These are phyloP conservation scores for Poeciliopsis retropinna DNA, from an alignment of 2,113 vertebrate genomes.

Conservation along the genomic window DNA sequence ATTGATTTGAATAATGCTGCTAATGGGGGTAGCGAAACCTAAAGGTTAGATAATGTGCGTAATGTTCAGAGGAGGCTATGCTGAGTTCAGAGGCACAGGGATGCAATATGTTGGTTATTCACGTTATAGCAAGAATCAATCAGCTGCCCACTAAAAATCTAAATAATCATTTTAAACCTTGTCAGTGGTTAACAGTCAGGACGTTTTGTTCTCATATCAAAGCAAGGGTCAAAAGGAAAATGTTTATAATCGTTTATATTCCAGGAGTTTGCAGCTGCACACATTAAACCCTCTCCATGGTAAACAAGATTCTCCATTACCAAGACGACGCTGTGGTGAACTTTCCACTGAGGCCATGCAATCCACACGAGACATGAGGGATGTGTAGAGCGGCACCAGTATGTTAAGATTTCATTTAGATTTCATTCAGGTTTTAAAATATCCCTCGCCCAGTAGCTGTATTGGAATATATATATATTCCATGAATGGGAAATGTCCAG, in stretches of 20 bases:
- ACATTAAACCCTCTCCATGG: conserved; percentile 46
- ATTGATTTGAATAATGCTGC: conserved; percentile 67
- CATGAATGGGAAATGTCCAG: conserved; percentile 68
- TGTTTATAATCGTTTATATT: conserved; percentile 17
- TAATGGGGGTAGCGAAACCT: conserved; percentile 52
- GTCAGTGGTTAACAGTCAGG: not conserved
- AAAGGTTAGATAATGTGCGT: conserved; percentile 47
- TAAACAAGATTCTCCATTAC: conserved; percentile 61
- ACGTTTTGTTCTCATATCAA: conserved; percentile 1
- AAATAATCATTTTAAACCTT: conserved; percentile 4
- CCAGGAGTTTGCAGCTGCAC: conserved; percentile 35
- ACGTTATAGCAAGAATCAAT: conserved; percentile 28
- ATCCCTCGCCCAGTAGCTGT: conserved; percentile 47
- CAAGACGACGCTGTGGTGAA: conserved; percentile 38
- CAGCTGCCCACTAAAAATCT: not conserved
- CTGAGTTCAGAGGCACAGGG: conserved; percentile 22
- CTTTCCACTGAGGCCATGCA: conserved; percentile 35
- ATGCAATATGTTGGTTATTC: conserved; percentile 6
- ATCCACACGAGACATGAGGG: conserved; percentile 47
- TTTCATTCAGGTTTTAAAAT: conserved; percentile 79
- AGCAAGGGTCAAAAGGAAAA: conserved; percentile 19
- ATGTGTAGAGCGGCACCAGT: conserved; percentile 18
- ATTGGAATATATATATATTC: conserved; percentile 64
- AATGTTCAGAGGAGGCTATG: conserved; percentile 12
- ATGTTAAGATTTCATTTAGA: conserved; percentile 81